These are phyloP conservation scores for Trachythela sp. DNA, from an alignment of 64 coral and sea anemone species.

Conservation along the genomic window DNA sequence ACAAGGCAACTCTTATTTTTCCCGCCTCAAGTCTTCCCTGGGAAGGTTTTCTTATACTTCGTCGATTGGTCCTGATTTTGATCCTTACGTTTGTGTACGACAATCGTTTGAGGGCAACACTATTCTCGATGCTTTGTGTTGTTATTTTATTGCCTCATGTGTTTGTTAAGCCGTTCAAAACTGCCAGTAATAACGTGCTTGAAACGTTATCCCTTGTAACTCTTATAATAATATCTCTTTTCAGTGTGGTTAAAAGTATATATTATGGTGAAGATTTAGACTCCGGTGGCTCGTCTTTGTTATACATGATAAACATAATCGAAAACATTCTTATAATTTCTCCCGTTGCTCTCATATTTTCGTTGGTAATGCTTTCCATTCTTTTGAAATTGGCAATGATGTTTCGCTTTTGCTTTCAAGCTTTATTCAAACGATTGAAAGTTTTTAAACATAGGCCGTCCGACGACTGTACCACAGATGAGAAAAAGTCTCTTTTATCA, in stretches of 20 bases:
- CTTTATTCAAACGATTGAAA: too few species aligned
- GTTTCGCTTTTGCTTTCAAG: too few species aligned
- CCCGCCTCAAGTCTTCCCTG: not conserved
- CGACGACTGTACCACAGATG: too few species aligned
- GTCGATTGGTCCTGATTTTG: not conserved
- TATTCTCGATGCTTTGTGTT: not conserved
- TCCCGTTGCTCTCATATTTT: not conserved
- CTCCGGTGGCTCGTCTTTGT: not conserved
- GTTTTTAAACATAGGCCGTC: too few species aligned
- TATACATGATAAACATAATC: not conserved
- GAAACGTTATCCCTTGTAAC: not conserved
- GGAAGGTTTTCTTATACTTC: not conserved
- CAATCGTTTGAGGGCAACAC: not conserved
- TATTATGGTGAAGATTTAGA: not conserved
- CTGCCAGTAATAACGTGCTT: not conserved
- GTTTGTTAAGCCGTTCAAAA: not conserved
- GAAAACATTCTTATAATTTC: not conserved
- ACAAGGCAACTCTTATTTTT: not conserved
- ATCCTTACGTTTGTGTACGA: not conserved
- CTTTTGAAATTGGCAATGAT: not conserved
- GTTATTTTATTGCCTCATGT: not conserved
- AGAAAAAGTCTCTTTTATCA: too few species aligned
- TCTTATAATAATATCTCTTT: not conserved
- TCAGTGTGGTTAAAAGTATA: not conserved
- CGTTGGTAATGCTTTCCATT: not conserved